phyloP scores from a whole-genome alignment of 2,888 invertebrate species.

The Seira sanloemensis region DNA sequence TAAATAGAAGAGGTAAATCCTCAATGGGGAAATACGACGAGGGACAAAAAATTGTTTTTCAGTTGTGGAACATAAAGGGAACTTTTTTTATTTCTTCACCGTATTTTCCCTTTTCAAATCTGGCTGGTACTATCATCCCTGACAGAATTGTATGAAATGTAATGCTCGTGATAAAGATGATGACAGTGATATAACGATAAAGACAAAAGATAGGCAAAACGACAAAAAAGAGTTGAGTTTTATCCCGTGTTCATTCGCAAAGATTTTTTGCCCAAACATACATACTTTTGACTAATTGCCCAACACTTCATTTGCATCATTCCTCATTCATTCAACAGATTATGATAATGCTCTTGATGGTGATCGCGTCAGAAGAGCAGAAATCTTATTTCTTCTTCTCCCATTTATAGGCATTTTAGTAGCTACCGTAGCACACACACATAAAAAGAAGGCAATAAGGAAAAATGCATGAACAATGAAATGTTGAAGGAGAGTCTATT shows the following conservation, averaged over 20 bases:
- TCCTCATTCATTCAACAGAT: neutral
- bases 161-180: neutral
- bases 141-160: neutral
- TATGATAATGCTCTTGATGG: neutral
- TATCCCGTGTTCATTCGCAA: neutral
- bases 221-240: neutral
- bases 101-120: too few species aligned
- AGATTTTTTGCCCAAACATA: neutral
- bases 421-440: neutral
- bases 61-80: too few species aligned
- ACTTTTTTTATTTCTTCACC: too few species aligned
- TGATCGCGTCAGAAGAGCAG: neutral
- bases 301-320: constrained; percentile 32
- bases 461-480: neutral
- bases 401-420: neutral
- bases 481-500: neutral
- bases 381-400: too few species aligned
- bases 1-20: neutral
- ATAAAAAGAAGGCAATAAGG: neutral
- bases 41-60: neutral
- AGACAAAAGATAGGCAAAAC: neutral
- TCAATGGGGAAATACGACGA: constrained; percentile 3
- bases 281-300: constrained; percentile 29
- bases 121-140: too few species aligned
- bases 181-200: constrained; percentile 7